A percentile compares a stretch with the other conserved stretches of the same genome.
Evolutionary conservation across 1,140 invertebrate genomes (phyloP).

Genomic region (Pachypsylla venusta): DNA sequence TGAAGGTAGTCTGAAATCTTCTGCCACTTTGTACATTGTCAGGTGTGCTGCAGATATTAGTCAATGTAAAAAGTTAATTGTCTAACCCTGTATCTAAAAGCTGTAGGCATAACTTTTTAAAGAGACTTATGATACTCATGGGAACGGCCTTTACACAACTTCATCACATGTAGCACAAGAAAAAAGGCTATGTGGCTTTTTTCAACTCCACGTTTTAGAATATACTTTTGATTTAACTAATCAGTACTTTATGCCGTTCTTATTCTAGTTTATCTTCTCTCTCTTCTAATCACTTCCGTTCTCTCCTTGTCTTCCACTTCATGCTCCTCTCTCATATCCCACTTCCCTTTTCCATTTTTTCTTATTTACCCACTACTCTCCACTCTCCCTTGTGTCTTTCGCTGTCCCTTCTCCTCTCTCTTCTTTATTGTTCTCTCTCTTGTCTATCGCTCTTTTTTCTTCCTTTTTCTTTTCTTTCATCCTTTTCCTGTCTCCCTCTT

Average conservation of each 20-base stretch:
- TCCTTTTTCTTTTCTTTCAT: neutral
- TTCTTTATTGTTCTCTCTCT: no score
- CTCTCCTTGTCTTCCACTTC: neutral
- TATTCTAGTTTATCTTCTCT: neutral
- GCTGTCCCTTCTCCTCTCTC: neutral
- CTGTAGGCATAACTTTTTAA: slow-evolving; percentile 5
- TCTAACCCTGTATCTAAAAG: no score
- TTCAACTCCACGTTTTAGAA: no score
- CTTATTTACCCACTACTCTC: neutral
- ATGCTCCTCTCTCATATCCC: neutral
- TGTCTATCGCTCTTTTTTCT: neutral
- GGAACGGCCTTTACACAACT: slow-evolving; percentile 8
- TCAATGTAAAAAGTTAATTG: no score
- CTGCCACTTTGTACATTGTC: no score
- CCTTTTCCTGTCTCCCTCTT: neutral
- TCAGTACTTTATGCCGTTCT: neutral
- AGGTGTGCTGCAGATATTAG: no score
- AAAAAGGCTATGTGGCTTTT: no score
- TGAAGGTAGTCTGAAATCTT: no score
- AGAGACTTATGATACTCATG: slow-evolving; percentile 3
- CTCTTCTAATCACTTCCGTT: neutral
- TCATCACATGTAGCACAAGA: neutral
- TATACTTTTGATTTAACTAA: slow-evolving; percentile 10
- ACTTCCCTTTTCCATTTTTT: neutral
- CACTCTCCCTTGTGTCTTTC: no score